A percentile compares a stretch with the other conserved stretches of the same genome.
Evolutionary conservation across 2,888 invertebrate genomes (phyloP).

Genomic region (Cyrtodaria siliqua): DNA sequence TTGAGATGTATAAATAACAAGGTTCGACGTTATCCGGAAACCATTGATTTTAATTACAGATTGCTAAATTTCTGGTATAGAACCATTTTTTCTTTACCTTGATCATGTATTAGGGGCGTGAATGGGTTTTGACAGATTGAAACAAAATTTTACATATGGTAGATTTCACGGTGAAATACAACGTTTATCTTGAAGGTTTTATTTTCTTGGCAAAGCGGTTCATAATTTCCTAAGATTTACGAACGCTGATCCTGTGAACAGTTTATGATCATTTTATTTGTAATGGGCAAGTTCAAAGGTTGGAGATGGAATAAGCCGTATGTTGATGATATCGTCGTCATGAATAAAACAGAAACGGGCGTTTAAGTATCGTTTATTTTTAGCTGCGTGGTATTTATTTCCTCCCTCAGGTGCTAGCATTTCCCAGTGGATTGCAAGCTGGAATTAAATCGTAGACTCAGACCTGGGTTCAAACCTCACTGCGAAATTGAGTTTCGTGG

Average conservation of each 20-base stretch:
- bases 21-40: conserved; percentile 50
- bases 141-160: conserved; percentile 44
- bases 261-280: conserved; percentile 36
- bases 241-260: conserved; percentile 12
- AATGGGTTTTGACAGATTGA: conserved; percentile 49
- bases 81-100: conserved; percentile 38
- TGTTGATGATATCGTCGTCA: too few species aligned
- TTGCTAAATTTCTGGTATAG: conserved; percentile 50
- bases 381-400: too few species aligned
- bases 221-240: conserved; percentile 42
- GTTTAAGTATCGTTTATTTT: too few species aligned
- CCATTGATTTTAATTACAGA: conserved; percentile 64
- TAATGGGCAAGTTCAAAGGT: conserved; percentile 46
- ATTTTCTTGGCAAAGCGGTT: conserved; percentile 29
- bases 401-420: too few species aligned
- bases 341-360: too few species aligned
- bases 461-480: too few species aligned
- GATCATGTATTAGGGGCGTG: conserved; percentile 33
- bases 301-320: background rate
- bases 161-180: conserved; percentile 12
- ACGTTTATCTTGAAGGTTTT: conserved; percentile 26
- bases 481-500: too few species aligned
- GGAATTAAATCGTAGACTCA: too few species aligned
- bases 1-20: conserved; percentile 42
- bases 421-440: too few species aligned